Percentiles rank a stretch among this genome's conserved stretches.
These are phyloP conservation scores for Apis mellifera DNA, from an alignment of 1,140 invertebrate genomes.

Conservation along the genomic window DNA sequence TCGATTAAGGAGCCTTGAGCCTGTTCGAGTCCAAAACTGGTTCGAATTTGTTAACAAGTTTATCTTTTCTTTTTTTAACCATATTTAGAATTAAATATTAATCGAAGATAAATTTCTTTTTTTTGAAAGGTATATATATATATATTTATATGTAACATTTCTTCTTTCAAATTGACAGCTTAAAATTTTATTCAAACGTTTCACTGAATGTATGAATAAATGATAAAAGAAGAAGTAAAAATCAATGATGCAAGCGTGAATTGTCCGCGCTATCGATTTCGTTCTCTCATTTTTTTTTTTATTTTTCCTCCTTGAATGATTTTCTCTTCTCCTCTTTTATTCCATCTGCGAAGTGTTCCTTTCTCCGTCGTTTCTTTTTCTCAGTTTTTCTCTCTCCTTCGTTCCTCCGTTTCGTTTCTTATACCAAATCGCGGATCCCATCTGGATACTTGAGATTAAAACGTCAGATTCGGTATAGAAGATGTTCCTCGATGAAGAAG, in stretches of 20 bases:
- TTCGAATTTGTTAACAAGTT: neutral
- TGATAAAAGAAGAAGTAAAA: neutral
- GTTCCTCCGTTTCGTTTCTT: conserved; percentile 29
- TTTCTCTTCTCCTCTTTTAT: conserved; percentile 11
- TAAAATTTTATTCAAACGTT: no score
- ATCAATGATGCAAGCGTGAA: conserved; percentile 25
- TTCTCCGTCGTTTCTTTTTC: neutral
- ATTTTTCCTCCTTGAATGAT: conserved; percentile 9
- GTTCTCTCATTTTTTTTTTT: conserved; percentile 2
- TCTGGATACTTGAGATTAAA: conserved; percentile 81
- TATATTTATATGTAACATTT: no score
- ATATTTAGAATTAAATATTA: no score
- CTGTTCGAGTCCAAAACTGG: neutral
- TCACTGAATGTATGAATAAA: no score
- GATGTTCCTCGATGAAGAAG: conserved; percentile 57
- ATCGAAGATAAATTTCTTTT: no score
- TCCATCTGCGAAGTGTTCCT: conserved; percentile 35
- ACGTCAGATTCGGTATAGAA: conserved; percentile 76
- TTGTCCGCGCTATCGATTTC: conserved; percentile 45
- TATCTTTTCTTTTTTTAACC: neutral
- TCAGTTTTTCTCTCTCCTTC: neutral
- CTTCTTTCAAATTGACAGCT: no score
- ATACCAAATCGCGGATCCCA: conserved; percentile 73
- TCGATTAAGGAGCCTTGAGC: neutral
- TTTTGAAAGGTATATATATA: no score